Evolutionary conservation across 2,113 vertebrate species (phyloP).

Genomic region (Sebastes fasciatus): DNA sequence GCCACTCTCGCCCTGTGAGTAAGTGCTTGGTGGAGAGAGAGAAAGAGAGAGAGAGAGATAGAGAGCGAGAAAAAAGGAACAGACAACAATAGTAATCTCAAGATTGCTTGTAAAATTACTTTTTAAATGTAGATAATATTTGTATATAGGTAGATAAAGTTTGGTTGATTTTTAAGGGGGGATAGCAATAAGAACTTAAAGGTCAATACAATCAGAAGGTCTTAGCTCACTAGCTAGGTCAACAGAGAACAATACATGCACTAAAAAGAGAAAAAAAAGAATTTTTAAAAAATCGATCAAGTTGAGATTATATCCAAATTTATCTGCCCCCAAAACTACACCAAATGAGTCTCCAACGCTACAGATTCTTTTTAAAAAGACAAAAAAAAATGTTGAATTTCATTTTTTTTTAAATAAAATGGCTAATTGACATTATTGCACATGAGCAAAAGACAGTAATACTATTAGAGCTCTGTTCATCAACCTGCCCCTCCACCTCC

Average conservation of each 20-base stretch:
- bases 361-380: conserved; percentile 57
- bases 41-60: conserved; percentile 34
- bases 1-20: conserved; percentile 54
- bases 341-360: conserved; percentile 38
- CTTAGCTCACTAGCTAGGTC: conserved; percentile 81
- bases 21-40: conserved; percentile 61
- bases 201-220: conserved; percentile 83
- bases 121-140: conserved; percentile 79
- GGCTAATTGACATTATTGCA: conserved; percentile 84
- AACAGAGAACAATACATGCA: conserved; percentile 79
- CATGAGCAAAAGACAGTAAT: conserved; percentile 82
- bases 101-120: conserved; percentile 77
- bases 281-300: conserved; percentile 38
- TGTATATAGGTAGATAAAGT: conserved; percentile 79
- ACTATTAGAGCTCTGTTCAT: conserved; percentile 76
- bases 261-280: conserved; percentile 42
- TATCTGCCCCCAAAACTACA: conserved; percentile 55
- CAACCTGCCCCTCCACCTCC: conserved; percentile 31
- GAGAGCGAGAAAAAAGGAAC: conserved; percentile 40
- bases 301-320: conserved; percentile 67
- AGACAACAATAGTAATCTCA: conserved; percentile 63
- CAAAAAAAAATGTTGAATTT: conserved; percentile 55
- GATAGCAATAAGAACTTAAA: conserved; percentile 69
- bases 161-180: conserved; percentile 75
- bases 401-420: conserved; percentile 75